phyloP scores from a whole-genome alignment of 2,113 vertebrate species.

The Amphiprion ocellaris region DNA sequence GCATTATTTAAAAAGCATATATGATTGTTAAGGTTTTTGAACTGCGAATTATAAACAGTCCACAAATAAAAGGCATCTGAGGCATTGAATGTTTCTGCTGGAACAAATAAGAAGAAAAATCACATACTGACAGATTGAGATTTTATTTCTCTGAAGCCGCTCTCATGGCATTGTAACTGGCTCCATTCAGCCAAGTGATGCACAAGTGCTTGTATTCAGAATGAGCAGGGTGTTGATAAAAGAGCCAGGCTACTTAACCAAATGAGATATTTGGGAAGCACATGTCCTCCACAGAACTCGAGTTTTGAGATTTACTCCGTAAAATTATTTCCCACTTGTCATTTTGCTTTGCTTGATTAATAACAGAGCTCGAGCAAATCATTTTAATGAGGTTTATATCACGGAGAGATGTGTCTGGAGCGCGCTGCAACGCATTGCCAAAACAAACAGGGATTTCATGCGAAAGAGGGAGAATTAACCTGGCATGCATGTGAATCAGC shows the following conservation, averaged over 20 bases:
- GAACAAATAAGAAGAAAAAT: not conserved
- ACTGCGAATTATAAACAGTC: not conserved
- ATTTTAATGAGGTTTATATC: slow-evolving; percentile 63
- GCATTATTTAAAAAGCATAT: no score
- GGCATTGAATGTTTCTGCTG: not conserved
- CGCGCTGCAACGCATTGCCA: slow-evolving; percentile 16
- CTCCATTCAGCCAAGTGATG: slow-evolving; percentile 26
- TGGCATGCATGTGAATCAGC: slow-evolving; percentile 26
- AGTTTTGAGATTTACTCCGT: slow-evolving; percentile 32
- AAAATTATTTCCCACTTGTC: slow-evolving; percentile 58
- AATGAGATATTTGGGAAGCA: slow-evolving; percentile 21
- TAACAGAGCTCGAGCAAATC: slow-evolving; percentile 52
- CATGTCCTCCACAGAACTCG: slow-evolving; percentile 24
- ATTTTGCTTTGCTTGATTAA: slow-evolving; percentile 64
- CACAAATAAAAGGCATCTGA: not conserved
- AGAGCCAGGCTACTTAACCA: slow-evolving; percentile 27
- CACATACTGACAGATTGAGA: slow-evolving; percentile 22
- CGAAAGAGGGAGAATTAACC: slow-evolving; percentile 39
- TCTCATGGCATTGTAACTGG: slow-evolving; percentile 1
- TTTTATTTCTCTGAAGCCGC: slow-evolving; percentile 5
- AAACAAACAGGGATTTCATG: slow-evolving; percentile 57
- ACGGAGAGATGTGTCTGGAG: slow-evolving; percentile 38
- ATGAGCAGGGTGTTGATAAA: slow-evolving; percentile 27
- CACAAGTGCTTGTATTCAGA: slow-evolving; percentile 34
- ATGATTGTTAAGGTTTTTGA: not conserved